phyloP scores from a whole-genome alignment of 2,888 invertebrate genomes.

The Colletes collaris region DNA sequence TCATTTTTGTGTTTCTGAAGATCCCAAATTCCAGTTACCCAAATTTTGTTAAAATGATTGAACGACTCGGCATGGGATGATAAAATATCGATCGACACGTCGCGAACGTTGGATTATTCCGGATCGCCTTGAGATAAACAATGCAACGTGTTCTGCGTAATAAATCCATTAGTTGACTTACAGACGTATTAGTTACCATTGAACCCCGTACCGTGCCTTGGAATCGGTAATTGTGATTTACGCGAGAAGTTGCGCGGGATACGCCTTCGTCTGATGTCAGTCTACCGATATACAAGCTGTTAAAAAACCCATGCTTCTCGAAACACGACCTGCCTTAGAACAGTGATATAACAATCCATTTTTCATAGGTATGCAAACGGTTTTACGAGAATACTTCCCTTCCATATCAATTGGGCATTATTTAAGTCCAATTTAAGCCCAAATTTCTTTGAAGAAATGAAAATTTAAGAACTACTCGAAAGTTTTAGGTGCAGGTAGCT shows the following conservation, averaged over 20 bases:
- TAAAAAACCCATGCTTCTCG: background rate
- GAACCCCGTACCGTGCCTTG: slow-evolving; percentile 23
- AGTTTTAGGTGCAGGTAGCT: no score
- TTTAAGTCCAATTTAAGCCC: no score
- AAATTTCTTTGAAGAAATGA: no score
- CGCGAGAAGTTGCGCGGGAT: slow-evolving; percentile 6
- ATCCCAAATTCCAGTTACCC: no score
- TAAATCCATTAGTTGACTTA: slow-evolving; percentile 48
- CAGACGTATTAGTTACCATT: slow-evolving; percentile 41
- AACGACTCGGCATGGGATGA: background rate
- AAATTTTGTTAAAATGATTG: no score
- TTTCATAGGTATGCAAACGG: no score
- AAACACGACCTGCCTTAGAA: no score
- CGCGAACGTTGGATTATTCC: slow-evolving; percentile 30
- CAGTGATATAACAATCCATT: no score
- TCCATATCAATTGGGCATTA: no score
- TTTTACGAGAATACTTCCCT: no score
- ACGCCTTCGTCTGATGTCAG: slow-evolving; percentile 11
- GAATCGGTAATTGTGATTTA: slow-evolving; percentile 33
- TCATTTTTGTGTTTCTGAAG: no score
- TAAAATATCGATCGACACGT: slow-evolving; percentile 10
- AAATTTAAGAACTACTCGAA: no score
- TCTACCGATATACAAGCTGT: background rate
- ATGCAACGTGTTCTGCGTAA: slow-evolving; percentile 33
- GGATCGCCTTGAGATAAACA: slow-evolving; percentile 48